phyloP scores from a whole-genome alignment of 1,140 invertebrate genomes.

The Gyrodactylus bullatarudis region DNA sequence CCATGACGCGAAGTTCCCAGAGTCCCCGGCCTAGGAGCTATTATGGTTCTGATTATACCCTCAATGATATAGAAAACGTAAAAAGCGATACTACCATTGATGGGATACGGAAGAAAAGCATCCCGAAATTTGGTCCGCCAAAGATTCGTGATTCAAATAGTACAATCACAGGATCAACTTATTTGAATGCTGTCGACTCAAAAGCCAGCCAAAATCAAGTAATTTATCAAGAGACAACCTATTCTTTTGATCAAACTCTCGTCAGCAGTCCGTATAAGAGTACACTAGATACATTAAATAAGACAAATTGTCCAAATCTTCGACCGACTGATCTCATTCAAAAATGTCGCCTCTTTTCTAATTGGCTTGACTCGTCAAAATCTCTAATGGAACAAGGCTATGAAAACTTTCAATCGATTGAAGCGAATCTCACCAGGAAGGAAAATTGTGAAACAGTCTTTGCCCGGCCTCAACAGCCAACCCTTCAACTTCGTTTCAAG shows the following conservation, averaged over 20 bases:
- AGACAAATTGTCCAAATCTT: slow-evolving; percentile 9
- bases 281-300: not conserved
- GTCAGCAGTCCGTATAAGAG: not conserved
- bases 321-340: slow-evolving; percentile 12
- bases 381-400: slow-evolving; percentile 92
- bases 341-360: not conserved
- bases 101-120: no score
- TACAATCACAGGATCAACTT: not conserved
- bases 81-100: no score
- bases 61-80: not conserved
- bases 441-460: slow-evolving; percentile 29
- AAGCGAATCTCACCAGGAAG: slow-evolving; percentile 25
- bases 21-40: not conserved
- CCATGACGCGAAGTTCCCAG: no score
- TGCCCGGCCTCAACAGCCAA: slow-evolving; percentile 20
- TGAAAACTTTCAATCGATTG: not conserved
- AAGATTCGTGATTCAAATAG: not conserved
- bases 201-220: not conserved
- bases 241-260: not conserved
- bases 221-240: not conserved
- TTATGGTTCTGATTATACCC: not conserved
- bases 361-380: slow-evolving; percentile 69
- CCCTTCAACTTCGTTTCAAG: slow-evolving; percentile 42
- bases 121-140: not conserved
- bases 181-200: not conserved